These are phyloP conservation scores for Pachyseris speciosa DNA, from an alignment of 64 coral and sea anemone species.

Conservation along the genomic window DNA sequence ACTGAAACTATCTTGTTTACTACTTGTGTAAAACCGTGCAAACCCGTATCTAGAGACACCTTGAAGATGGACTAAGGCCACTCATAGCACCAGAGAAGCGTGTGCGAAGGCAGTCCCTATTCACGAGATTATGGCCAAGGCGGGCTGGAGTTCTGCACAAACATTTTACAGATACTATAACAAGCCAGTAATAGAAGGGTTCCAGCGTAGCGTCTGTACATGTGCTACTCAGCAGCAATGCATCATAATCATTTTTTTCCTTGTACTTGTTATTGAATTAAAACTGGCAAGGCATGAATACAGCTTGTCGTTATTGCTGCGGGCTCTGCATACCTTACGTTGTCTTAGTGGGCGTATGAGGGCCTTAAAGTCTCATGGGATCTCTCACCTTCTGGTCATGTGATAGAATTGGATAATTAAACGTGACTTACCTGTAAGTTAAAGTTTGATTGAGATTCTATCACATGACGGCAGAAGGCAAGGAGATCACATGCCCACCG, in stretches of 20 bases:
- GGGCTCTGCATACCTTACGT: background rate
- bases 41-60: conserved; percentile 40
- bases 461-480: background rate
- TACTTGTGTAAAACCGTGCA: conserved; percentile 6
- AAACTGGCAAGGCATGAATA: background rate
- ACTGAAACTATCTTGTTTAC: conserved; percentile 28
- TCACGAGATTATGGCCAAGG: background rate
- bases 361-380: background rate
- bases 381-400: background rate
- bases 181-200: background rate
- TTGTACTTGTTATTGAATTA: background rate
- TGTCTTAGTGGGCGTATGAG: background rate
- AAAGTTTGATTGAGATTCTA: too few species aligned
- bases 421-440: too few species aligned
- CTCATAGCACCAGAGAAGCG: background rate
- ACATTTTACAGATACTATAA: background rate
- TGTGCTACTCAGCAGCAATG: background rate
- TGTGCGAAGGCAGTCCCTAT: background rate
- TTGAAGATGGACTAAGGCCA: conserved; percentile 19
- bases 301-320: background rate
- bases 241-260: background rate
- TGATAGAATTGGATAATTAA: too few species aligned
- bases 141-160: background rate
- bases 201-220: background rate
- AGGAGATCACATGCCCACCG: background rate